These are phyloP conservation scores for Rattus rattus DNA, from an alignment of 2,113 vertebrate genomes.

Conservation along the genomic window DNA sequence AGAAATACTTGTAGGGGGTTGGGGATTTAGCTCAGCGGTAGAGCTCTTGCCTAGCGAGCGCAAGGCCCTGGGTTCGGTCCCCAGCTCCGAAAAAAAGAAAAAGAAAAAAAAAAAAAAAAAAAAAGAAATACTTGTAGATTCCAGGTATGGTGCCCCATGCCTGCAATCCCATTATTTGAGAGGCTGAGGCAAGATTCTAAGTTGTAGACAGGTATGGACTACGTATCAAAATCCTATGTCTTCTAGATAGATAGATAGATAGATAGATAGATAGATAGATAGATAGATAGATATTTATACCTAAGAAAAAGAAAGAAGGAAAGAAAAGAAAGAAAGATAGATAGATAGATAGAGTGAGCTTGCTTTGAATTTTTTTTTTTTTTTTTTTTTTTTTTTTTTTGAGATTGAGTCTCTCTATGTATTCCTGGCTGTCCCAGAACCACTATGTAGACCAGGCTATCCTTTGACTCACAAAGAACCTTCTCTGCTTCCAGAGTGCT, in stretches of 20 bases:
- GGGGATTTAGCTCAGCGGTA: too few species aligned
- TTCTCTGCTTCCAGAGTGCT: neutral
- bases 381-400: neutral
- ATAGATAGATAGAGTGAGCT: too few species aligned
- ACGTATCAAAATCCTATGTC: neutral
- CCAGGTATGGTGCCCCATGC: neutral
- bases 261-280: too few species aligned
- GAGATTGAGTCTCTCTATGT: neutral
- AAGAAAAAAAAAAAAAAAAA: too few species aligned
- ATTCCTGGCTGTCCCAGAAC: neutral
- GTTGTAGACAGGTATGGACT: neutral
- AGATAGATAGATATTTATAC: too few species aligned
- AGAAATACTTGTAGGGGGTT: conserved; percentile 22
- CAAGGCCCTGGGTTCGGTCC: too few species aligned
- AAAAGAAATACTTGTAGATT: conserved; percentile 20
- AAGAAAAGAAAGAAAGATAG: too few species aligned
- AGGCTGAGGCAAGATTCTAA: neutral
- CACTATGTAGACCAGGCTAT: neutral
- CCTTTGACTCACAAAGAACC: neutral
- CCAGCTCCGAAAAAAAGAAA: too few species aligned
- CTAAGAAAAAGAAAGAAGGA: too few species aligned
- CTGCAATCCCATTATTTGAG: neutral
- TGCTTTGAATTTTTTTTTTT: too few species aligned
- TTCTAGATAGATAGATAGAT: too few species aligned
- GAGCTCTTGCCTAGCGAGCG: too few species aligned